Percentiles rank a stretch among this genome's conserved stretches.
Evolutionary conservation across 2,797 vertebrate genomes (phyloP).

Genomic region (Anisognathus igniventris): DNA sequence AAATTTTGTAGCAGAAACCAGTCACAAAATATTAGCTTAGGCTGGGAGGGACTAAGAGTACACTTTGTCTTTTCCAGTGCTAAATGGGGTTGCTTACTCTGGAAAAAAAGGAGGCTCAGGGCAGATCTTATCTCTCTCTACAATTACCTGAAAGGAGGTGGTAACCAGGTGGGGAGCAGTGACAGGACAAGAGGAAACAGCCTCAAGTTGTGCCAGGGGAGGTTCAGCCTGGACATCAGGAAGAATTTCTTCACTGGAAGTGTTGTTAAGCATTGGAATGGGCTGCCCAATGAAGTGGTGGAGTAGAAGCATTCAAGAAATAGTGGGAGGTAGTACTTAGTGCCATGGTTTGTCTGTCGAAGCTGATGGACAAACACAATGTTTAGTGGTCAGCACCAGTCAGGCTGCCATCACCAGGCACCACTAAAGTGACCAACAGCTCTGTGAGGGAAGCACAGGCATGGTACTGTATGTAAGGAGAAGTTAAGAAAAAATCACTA

Average conservation of each 20-base stretch:
- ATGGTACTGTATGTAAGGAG: neutral
- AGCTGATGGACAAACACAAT: neutral
- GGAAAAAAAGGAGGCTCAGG: neutral
- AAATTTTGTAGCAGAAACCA: neutral
- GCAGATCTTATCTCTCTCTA: neutral
- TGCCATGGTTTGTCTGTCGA: neutral
- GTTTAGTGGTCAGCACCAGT: neutral
- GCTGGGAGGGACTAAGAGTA: neutral
- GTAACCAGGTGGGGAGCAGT: no score
- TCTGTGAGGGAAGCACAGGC: neutral
- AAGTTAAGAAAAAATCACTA: neutral
- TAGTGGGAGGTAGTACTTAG: accelerated
- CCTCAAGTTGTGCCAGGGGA: neutral
- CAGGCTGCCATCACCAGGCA: neutral
- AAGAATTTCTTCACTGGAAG: neutral
- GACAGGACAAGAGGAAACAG: neutral
- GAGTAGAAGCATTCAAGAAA: neutral
- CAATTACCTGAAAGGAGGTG: neutral
- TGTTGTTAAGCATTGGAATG: neutral
- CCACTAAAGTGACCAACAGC: neutral
- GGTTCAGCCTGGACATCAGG: neutral
- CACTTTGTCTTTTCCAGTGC: neutral
- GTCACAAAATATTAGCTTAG: neutral
- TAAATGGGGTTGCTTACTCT: neutral
- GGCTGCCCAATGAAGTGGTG: neutral